Base-by-base conservation (phyloP, 2,113 vertebrate genomes). In the Barbus barbus region DNA sequence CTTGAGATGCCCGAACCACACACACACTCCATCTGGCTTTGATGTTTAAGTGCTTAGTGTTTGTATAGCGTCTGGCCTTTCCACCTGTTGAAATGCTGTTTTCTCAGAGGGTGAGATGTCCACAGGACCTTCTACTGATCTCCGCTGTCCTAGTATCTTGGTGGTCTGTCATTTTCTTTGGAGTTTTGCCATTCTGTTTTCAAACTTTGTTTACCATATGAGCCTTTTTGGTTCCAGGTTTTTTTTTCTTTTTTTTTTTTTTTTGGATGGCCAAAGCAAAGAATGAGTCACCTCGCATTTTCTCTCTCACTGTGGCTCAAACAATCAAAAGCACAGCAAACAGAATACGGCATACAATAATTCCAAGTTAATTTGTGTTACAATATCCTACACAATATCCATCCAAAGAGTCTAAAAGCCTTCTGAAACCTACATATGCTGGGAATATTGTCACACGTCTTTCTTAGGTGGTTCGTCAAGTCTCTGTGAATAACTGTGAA, bases 71-170 rank as follows among this genome's bases (percentile, higher is more conserved):
- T 6, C 4, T n/a, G 4, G 58, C 58, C 13, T 36, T 38, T 79
- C 22, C 78, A 79, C 78, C 78, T 79, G 78, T 65, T 79, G 78
- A 79, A 79, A 79, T 79, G 78, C 58, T 46, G 78, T 63, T 61
- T 79, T 79, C 78, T 79, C 78, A 61, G 56, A 41, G 36, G 3
- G 36, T 46, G 78, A 74, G n/a, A 74, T 48, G 41, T 44, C 14
- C 56, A 78, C 33, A 61, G 77, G 56, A 60, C 22, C 53, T 63
- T 11, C 77, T 63, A 4, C 60, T 78, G 75, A 78, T 78, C 31
- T 77, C 63, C 7, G 7, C 63, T 46, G 24, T 74, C 24, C 26
- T 16, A 16, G n/a, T 48, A n/a, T 74, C 7, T 13, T 74, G 72
- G 77, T 28, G 33, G 36, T 28, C 58, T 63, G 36, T 63, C 77